Evolutionary conservation across 2,113 vertebrate species (phyloP).

Genomic region (Scytalopus superciliaris): DNA sequence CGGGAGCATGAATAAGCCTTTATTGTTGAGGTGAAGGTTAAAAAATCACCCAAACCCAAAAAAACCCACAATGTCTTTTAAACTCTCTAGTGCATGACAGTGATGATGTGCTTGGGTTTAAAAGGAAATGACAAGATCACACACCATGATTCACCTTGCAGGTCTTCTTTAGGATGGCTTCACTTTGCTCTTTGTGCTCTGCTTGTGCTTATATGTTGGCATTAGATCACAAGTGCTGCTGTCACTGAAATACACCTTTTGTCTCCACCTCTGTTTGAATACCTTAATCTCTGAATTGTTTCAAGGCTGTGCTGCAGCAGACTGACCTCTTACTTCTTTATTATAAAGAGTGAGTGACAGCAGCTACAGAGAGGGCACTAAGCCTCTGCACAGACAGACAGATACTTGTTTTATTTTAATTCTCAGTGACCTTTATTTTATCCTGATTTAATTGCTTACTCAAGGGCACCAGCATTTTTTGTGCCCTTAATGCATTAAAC

Average conservation of each 20-base stretch:
- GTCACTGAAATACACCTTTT: neutral
- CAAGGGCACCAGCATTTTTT: neutral
- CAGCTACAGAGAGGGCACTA: neutral
- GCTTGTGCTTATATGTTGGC: neutral
- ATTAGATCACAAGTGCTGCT: neutral
- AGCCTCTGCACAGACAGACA: neutral
- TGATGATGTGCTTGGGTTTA: neutral
- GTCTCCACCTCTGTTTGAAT: neutral
- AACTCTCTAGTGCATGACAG: accelerated
- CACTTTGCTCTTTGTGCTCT: neutral
- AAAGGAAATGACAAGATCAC: neutral
- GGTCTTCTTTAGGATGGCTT: neutral
- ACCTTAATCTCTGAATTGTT: neutral
- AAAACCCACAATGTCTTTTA: neutral
- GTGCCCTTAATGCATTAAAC: neutral
- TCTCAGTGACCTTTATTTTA: neutral
- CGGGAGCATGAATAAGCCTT: neutral
- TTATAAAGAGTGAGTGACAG: neutral
- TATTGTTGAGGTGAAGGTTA: neutral
- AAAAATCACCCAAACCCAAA: neutral
- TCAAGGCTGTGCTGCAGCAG: neutral
- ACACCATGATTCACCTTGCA: neutral
- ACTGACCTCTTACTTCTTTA: neutral
- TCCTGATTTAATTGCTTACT: neutral
- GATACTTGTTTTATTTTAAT: conserved; percentile 1